Conservation (phyloP, 2,888 invertebrate species). For the Homarus gammarus region DNA sequence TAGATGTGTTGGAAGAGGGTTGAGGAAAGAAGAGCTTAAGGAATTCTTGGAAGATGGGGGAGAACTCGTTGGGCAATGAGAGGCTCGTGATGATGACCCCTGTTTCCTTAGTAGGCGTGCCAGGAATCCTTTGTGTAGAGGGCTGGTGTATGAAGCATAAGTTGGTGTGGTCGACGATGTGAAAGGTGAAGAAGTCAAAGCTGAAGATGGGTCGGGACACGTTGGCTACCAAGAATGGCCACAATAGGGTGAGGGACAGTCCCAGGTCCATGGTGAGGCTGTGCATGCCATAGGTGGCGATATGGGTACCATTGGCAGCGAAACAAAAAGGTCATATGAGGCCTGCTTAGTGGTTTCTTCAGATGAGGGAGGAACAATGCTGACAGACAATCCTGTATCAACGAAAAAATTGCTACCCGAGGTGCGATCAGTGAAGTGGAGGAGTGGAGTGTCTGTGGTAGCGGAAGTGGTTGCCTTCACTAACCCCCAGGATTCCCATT, state of each 20-base stretch:
- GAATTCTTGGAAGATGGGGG: not conserved
- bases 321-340: not conserved
- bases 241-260: not conserved
- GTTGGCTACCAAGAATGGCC: not conserved
- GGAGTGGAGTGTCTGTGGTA: no score
- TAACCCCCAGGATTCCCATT: no score
- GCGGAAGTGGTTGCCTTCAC: no score
- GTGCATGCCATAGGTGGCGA: not conserved
- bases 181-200: no score
- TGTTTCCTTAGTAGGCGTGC: no score
- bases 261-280: not conserved
- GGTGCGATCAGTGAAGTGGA: not conserved
- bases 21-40: not conserved
- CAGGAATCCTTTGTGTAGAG: not conserved
- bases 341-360: not conserved
- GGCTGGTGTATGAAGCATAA: not conserved
- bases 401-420: not conserved
- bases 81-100: no score
- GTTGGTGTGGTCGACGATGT: not conserved
- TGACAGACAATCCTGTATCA: not conserved
- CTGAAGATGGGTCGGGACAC: not conserved
- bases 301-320: slow-evolving; percentile 1
- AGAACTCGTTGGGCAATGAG: no score
- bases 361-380: not conserved
- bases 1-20: slow-evolving; percentile 14